These are phyloP conservation scores for Penaeus japonicus DNA, from an alignment of 1,140 invertebrate species.

Conservation along the genomic window DNA sequence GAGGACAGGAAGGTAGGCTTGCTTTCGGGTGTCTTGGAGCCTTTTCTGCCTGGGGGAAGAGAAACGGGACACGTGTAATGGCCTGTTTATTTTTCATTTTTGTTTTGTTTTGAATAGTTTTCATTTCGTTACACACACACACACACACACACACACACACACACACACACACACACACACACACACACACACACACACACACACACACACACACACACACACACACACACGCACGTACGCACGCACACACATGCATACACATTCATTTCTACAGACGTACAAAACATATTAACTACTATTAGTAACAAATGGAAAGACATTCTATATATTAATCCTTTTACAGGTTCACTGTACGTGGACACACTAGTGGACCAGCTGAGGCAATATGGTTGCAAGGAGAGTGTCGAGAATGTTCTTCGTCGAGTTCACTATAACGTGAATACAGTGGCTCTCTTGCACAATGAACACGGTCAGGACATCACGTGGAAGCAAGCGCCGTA, in stretches of 20 bases:
- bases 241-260: too few relatives aligned
- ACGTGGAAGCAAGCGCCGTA: constrained; percentile 51
- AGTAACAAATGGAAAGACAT: background rate
- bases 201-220: too few relatives aligned
- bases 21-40: background rate
- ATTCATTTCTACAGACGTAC: too few relatives aligned
- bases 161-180: too few relatives aligned
- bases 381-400: constrained; percentile 18
- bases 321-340: background rate
- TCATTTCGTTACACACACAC: too few relatives aligned
- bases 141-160: too few relatives aligned
- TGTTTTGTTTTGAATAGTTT: too few relatives aligned
- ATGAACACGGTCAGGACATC: background rate
- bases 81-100: too few relatives aligned
- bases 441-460: constrained; percentile 27
- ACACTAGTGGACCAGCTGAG: constrained; percentile 46
- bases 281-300: too few relatives aligned
- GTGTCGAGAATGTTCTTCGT: constrained; percentile 51
- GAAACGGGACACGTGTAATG: too few relatives aligned
- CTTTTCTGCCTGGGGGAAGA: background rate
- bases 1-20: constrained; percentile 43
- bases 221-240: too few relatives aligned
- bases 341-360: constrained; percentile 54
- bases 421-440: constrained; percentile 49
- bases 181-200: too few relatives aligned